A percentile compares a stretch with the other conserved stretches of the same genome.
These are phyloP conservation scores for Hirtodrosophila histrioides DNA, from an alignment of 2,888 invertebrate species.

Conservation along the genomic window DNA sequence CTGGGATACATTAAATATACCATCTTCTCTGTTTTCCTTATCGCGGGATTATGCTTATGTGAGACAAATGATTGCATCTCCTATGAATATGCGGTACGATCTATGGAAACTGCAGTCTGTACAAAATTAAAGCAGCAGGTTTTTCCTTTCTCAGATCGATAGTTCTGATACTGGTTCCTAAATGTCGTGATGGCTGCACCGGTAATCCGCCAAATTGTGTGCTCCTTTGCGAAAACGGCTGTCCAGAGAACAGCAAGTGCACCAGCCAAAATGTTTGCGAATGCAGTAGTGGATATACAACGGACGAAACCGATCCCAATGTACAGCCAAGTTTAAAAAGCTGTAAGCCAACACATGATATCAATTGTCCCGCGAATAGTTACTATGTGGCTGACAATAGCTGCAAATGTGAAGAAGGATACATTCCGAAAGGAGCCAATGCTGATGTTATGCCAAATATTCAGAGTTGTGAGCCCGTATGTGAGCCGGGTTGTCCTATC, in stretches of 20 bases:
- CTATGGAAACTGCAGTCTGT: neutral
- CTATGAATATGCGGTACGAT: neutral
- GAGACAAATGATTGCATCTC: neutral
- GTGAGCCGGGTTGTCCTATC: conserved; percentile 1
- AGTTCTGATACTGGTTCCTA: neutral
- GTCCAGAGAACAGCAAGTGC: conserved; percentile 14
- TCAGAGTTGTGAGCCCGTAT: conserved; percentile 7
- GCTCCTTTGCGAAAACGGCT: neutral
- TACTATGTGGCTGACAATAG: neutral
- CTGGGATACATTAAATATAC: neutral
- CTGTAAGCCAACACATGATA: neutral
- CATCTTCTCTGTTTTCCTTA: neutral
- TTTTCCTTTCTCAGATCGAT: neutral
- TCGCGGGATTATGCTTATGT: neutral
- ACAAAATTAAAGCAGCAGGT: no score
- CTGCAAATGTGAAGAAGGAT: conserved; percentile 6
- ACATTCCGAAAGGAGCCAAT: neutral
- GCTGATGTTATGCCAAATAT: neutral
- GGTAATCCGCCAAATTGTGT: conserved; percentile 22
- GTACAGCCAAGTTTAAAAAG: neutral
- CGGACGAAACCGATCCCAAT: neutral
- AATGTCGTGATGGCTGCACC: conserved; percentile 16
- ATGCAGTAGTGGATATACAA: neutral
- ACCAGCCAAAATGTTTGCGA: neutral
- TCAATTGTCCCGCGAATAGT: conserved; percentile 1